Conservation (phyloP, 2,888 invertebrate genomes). For the Nomada fabriciana region DNA sequence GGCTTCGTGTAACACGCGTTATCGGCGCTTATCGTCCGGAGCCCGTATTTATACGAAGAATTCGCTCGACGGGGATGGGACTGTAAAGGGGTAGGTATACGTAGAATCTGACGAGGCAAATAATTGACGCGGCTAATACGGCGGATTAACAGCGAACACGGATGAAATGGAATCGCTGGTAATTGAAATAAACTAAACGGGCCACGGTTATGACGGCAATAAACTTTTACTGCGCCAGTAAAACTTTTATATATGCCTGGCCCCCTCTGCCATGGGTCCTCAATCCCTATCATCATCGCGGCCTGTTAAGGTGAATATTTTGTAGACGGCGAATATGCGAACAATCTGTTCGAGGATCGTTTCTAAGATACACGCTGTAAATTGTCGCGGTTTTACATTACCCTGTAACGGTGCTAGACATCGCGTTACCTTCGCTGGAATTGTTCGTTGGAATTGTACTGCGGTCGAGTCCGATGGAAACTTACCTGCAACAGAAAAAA, state of each 20-base stretch:
- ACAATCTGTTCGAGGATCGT: slow-evolving; percentile 16
- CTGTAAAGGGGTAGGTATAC: too few species aligned
- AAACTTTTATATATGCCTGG: slow-evolving; percentile 63
- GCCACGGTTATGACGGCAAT: slow-evolving; percentile 51
- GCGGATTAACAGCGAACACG: slow-evolving; percentile 57
- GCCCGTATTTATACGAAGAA: slow-evolving; percentile 32
- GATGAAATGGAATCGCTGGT: slow-evolving; percentile 52
- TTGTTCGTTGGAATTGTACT: neutral
- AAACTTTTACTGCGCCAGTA: slow-evolving; percentile 65
- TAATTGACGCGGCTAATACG: slow-evolving; percentile 50
- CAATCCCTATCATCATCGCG: neutral
- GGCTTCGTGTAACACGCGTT: slow-evolving; percentile 30
- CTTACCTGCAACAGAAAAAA: slow-evolving; percentile 65
- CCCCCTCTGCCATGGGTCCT: neutral
- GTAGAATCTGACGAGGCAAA: slow-evolving; percentile 32
- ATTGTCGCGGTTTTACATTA: slow-evolving; percentile 5
- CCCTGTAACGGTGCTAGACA: neutral
- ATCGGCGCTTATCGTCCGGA: slow-evolving; percentile 29
- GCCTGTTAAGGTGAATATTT: slow-evolving; percentile 45
- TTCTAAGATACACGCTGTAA: neutral
- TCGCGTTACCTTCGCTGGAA: neutral
- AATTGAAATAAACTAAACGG: slow-evolving; percentile 66
- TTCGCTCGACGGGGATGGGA: neutral
- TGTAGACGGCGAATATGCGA: slow-evolving; percentile 45
- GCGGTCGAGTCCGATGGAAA: neutral